Evolutionary conservation across 2,113 vertebrate genomes (phyloP), one percentile per base, ranked within the genome.

Genomic region (Brevimyrus niger): DNA sequence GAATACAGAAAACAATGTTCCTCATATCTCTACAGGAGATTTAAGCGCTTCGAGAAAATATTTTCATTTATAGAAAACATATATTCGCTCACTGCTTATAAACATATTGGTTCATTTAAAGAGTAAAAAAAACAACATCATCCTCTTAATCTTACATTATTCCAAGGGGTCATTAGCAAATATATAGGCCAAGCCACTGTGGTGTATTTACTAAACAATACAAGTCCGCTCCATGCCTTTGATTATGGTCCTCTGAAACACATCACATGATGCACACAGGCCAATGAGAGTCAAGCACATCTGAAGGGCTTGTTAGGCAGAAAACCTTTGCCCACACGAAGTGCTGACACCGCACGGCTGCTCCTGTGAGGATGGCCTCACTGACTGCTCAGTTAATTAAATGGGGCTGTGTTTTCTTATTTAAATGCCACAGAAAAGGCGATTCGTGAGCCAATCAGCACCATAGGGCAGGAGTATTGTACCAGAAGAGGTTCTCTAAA

Each of bases 361-460:
- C 1, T 50, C 23, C 83, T 50, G 19, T 50, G 83, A n/a, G 46
- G 83, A 48, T 27, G 11, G 47, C 47, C 83, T 46, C 44, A 4
- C 44, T 86, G 83, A 50, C 83, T 50, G 83, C 83, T 86, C 44
- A 50, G 47, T 86, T 86, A 86, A 86, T 86, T 86, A 86, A 86
- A 86, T 27, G 23, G 83, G 21, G 83, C 44, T 50, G 44, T 86
- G 83, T 80, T 80, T 80, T 80, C 73, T 80, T 80, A 80, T 86
- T 86, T 50, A 86, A 86, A 86, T 86, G 47, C 83, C 83, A 47
- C 83, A 86, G 83, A 86, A 48, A 15, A 47, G 47, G 46, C 13
- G 83, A 47, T 47, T 50, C 23, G 46, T 46, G 83, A 47, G 23
- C 83, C 83, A 86, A 86, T 86, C 83, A 48, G 19, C 23, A 48